Evolutionary conservation across 2,797 vertebrate species (phyloP).

Genomic region (Ctenopoma kingsleyae): DNA sequence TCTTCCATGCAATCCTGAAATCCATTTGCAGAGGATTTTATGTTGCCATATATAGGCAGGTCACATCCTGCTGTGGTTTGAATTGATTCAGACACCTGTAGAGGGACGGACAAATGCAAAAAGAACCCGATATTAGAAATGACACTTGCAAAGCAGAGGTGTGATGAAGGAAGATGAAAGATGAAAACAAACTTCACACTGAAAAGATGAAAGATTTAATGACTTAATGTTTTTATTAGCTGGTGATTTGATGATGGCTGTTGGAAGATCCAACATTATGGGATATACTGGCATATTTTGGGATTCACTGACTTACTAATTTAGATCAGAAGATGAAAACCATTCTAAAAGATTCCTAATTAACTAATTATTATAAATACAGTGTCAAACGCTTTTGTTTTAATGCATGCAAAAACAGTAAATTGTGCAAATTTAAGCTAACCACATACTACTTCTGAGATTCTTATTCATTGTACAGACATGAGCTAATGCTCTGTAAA

Average conservation of each 20-base stretch:
- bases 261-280: background rate
- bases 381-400: too few relatives aligned
- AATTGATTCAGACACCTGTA: constrained; percentile 52
- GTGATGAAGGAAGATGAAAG: background rate
- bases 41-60: constrained; percentile 40
- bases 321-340: background rate
- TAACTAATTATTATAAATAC: too few relatives aligned
- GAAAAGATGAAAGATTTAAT: background rate
- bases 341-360: too few relatives aligned
- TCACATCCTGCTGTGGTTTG: constrained; percentile 31
- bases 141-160: constrained; percentile 1
- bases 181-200: background rate
- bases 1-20: constrained; percentile 31
- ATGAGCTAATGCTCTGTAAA: too few relatives aligned
- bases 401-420: too few relatives aligned
- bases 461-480: background rate
- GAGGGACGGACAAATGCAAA: constrained; percentile 27
- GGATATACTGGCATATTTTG: too few relatives aligned
- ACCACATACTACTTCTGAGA: background rate
- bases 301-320: too few relatives aligned
- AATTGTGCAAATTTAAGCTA: too few relatives aligned
- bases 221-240: background rate
- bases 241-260: background rate
- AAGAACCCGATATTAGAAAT: background rate
- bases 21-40: constrained; percentile 39